A percentile compares a stretch with the other conserved stretches of the same genome.
phyloP scores from a whole-genome alignment of 2,888 invertebrate genomes.

The Agapostemon virescens region DNA sequence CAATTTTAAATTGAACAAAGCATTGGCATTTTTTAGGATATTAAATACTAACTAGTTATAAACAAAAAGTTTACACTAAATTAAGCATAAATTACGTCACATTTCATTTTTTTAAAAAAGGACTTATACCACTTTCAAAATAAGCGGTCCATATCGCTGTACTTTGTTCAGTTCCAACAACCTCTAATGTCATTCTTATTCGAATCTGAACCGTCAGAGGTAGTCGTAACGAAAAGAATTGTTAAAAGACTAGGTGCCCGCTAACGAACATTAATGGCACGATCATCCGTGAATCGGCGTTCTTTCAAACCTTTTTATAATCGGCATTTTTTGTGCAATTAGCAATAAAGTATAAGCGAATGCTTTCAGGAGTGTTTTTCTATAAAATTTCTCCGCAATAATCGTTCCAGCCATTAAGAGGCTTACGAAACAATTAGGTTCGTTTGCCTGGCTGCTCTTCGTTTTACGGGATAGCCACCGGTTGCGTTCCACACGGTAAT shows the following conservation, averaged over 20 bases:
- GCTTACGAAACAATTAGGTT: conserved; percentile 39
- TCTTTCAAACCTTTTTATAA: neutral
- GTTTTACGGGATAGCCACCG: neutral
- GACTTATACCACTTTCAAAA: too few species aligned
- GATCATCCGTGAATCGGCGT: neutral
- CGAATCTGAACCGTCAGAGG: neutral
- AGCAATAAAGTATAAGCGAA: neutral
- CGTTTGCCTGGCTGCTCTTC: neutral
- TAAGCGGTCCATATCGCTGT: too few species aligned
- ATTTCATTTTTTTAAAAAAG: too few species aligned
- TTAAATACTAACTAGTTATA: too few species aligned
- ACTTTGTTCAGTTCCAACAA: neutral
- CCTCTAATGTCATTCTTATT: neutral
- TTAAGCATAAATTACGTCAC: too few species aligned
- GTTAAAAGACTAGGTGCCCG: neutral
- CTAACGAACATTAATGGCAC: neutral
- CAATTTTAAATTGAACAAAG: too few species aligned
- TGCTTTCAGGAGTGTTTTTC: neutral
- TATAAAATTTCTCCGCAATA: conserved; percentile 1
- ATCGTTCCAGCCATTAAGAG: conserved; percentile 26
- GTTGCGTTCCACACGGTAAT: neutral
- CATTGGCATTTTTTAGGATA: too few species aligned
- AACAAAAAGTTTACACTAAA: too few species aligned
- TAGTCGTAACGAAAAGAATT: neutral
- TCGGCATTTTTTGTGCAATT: neutral